A percentile compares a stretch with the other conserved stretches of the same genome.
phyloP scores from a whole-genome alignment of 2,113 vertebrate species.

The Gallinago paraguaiae region DNA sequence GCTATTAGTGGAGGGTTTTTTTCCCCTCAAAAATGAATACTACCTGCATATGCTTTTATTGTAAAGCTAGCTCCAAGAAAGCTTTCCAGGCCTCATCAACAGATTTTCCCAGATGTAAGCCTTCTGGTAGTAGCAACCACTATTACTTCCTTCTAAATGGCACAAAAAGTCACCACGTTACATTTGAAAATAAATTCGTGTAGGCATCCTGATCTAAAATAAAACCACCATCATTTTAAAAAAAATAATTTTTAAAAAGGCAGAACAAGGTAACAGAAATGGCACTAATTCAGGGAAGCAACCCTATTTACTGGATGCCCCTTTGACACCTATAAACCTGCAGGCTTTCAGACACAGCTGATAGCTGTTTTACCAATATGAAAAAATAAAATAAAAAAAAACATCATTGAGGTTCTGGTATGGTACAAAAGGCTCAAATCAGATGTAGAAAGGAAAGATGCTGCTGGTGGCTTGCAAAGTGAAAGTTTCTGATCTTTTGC shows the following conservation, averaged over 20 bases:
- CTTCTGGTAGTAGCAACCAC: not conserved
- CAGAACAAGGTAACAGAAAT: not conserved
- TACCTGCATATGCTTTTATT: not conserved
- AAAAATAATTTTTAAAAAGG: no score
- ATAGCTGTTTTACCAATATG: not conserved
- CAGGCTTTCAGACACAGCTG: not conserved
- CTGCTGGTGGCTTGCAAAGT: not conserved
- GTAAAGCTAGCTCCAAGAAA: not conserved
- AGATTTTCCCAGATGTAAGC: not conserved
- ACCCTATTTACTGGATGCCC: not conserved
- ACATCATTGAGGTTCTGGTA: not conserved
- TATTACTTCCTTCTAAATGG: not conserved
- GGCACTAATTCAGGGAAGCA: not conserved
- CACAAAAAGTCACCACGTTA: not conserved
- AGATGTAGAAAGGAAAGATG: not conserved
- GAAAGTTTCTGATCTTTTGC: not conserved
- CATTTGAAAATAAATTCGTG: not conserved
- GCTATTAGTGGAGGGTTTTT: not conserved
- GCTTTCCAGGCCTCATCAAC: not conserved
- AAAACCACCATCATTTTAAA: not conserved
- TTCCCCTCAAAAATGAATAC: not conserved
- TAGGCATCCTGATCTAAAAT: not conserved
- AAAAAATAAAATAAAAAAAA: not conserved
- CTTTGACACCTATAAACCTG: not conserved
- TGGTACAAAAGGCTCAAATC: not conserved